These are phyloP conservation scores for Incurvaria masculella DNA, from an alignment of 2,888 invertebrate genomes.

Conservation along the genomic window DNA sequence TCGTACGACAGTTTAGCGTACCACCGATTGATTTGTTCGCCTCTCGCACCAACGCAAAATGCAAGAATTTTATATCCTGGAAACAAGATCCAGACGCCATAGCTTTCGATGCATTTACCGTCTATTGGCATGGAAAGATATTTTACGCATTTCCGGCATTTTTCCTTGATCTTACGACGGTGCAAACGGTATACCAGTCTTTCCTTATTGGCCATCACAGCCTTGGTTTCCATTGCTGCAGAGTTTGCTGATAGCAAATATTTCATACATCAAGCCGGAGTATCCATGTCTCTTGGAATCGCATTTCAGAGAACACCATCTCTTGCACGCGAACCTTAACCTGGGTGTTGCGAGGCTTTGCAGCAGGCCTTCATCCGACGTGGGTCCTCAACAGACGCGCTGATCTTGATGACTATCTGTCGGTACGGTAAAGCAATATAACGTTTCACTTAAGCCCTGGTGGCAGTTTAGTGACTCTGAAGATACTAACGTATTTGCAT, in stretches of 20 bases:
- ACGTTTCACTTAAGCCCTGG: too few relatives aligned
- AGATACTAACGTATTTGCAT: too few relatives aligned
- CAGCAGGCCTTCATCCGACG: neutral
- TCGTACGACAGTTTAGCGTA: too few relatives aligned
- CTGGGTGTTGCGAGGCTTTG: constrained; percentile 1
- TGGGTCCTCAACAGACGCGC: neutral
- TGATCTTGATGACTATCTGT: too few relatives aligned
- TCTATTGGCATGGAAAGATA: neutral
- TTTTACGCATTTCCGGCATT: constrained; percentile 6
- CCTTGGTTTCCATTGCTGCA: constrained; percentile 2
- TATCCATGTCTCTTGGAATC: neutral
- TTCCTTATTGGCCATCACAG: constrained; percentile 4
- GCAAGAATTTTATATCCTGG: neutral
- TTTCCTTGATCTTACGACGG: constrained; percentile 3
- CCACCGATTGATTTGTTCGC: too few relatives aligned
- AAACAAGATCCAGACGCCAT: constrained; percentile 2
- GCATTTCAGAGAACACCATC: neutral
- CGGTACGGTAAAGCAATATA: too few relatives aligned
- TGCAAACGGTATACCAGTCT: neutral
- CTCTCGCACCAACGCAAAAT: too few relatives aligned
- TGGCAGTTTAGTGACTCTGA: too few relatives aligned
- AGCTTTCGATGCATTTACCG: constrained; percentile 3
- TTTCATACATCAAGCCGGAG: neutral
- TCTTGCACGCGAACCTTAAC: neutral
- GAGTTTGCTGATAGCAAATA: neutral